Evolutionary conservation across 1,140 invertebrate species (phyloP), one percentile per base, ranked within the genome.

Genomic region (Drosophila seguyi): DNA sequence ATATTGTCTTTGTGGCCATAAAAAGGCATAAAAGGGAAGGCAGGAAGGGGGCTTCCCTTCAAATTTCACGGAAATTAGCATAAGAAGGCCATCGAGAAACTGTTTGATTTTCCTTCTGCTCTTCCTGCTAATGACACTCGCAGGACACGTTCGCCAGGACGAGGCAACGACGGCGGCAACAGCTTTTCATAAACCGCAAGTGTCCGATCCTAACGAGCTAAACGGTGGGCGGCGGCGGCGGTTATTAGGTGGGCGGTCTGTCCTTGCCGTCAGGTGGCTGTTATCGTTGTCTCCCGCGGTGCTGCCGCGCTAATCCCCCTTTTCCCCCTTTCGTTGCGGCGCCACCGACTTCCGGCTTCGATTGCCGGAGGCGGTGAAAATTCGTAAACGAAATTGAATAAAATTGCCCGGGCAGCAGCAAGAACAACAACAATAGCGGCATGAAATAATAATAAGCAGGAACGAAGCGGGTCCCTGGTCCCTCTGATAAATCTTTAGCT

Each of bases 381-480:
- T 81, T 77, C 67, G 57, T 77, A 79, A 76, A 62, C 80, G 50
- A 82, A 82, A 82, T 82, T 82, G 80, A 82, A 82, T 82, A 58
- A 82, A 82, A 82, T 82, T 82, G 79, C 79, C 79, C 18, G 55
- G 62, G 22, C 42, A 50, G 44, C 36, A 63, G 29, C 57, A 61
- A 61, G 44, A 66, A 45, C 36, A 50, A 48, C 36, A 63, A 34
- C 57, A 61, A 61, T 50, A 66, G 50, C 36, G 55, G 34, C 44
- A 81, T 81, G 79, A 81, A 81, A 81, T 81, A 81, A 81, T 81
- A 81, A 81, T 81, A 81, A 81, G 65, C 65, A 71, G 44, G 55
- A 29, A 38, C 8, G 31, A 47, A 13, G 27, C 18, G 7, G 45
- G 22, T 27, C 45, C 25, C 25, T n/a, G 38, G 38, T n/a, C 31